Evolutionary conservation across 1,140 invertebrate genomes (phyloP).

Genomic region (Pemphigus obesinymphae): DNA sequence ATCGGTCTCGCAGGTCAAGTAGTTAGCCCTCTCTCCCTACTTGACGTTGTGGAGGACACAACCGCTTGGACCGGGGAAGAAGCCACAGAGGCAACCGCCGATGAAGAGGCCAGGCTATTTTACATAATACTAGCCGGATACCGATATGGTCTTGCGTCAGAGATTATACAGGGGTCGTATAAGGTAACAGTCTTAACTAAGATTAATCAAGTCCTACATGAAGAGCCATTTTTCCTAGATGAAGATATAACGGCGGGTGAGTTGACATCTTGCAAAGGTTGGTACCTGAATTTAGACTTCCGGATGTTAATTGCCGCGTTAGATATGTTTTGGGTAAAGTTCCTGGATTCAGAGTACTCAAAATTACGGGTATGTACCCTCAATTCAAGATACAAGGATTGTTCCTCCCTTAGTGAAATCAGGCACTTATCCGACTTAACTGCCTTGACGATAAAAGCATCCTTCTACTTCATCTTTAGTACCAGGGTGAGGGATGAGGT

Average conservation of each 20-base stretch:
- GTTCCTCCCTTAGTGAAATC: not conserved
- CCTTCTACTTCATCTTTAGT: not conserved
- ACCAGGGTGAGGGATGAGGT: not conserved
- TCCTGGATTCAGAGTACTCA: not conserved
- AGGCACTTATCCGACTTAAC: not conserved
- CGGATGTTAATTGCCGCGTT: not conserved
- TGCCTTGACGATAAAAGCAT: not conserved
- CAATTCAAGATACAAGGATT: not conserved
- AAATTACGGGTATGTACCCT: not conserved
- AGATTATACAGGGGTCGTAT: not conserved
- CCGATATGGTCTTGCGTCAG: not conserved
- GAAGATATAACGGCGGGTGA: not conserved
- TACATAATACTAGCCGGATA: not conserved
- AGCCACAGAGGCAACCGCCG: no score
- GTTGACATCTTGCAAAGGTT: not conserved
- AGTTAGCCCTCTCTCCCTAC: no score
- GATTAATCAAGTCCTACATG: not conserved
- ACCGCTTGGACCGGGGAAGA: no score
- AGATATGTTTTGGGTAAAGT: not conserved
- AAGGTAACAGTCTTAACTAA: not conserved
- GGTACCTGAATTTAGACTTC: not conserved
- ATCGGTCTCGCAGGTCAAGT: no score
- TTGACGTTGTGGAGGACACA: no score
- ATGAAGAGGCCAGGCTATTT: no score
- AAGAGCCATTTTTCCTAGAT: not conserved